These are phyloP conservation scores for Gobio gobio DNA, from an alignment of 2,113 vertebrate species.

Conservation along the genomic window DNA sequence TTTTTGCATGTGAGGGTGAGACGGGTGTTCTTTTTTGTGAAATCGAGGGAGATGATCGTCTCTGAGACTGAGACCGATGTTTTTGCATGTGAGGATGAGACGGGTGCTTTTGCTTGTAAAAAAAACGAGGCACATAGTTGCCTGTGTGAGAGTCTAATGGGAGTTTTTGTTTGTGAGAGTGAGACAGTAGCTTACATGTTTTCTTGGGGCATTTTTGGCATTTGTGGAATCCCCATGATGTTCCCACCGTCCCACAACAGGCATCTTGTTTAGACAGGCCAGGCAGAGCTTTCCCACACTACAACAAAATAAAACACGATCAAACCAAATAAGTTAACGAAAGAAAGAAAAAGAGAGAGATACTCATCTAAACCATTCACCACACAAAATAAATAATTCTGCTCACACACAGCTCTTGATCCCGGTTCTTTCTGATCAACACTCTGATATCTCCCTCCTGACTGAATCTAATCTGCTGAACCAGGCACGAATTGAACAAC, in stretches of 20 bases:
- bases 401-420: conserved; percentile 31
- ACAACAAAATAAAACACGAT: conserved; percentile 56
- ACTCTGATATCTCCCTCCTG: background rate
- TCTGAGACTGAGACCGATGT: too few species aligned
- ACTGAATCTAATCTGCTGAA: conserved; percentile 38
- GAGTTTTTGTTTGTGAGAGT: conserved; percentile 9
- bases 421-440: conserved; percentile 10
- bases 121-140: background rate
- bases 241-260: conserved; percentile 93
- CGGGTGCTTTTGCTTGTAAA: background rate
- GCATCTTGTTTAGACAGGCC: conserved; percentile 96
- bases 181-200: conserved; percentile 81
- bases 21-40: too few species aligned
- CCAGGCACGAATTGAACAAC: background rate
- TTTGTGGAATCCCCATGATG: conserved; percentile 98
- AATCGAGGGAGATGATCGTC: too few species aligned
- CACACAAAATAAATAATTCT: conserved; percentile 25
- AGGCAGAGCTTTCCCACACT: conserved; percentile 98
- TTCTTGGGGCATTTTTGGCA: conserved; percentile 97
- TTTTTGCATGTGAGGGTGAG: background rate
- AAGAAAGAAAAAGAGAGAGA: background rate
- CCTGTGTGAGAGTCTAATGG: background rate
- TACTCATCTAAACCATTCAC: conserved; percentile 3
- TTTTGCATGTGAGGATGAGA: background rate
- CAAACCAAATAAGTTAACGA: background rate